Evolutionary conservation across 2,113 vertebrate species (phyloP).

Genomic region (Condylura cristata): DNA sequence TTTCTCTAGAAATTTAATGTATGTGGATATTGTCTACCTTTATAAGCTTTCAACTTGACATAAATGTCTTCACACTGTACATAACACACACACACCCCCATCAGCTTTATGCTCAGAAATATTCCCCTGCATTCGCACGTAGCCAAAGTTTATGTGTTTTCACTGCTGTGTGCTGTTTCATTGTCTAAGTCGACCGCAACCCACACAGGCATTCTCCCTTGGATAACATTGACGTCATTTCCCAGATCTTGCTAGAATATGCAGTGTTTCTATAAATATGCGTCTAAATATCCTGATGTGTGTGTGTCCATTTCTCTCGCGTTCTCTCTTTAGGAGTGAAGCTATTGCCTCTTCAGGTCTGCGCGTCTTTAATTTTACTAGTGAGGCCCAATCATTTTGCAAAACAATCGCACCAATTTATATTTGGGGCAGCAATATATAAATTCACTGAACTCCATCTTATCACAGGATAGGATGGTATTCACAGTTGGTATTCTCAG

Average conservation of each 20-base stretch:
- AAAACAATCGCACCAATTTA: background rate
- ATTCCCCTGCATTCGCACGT: background rate
- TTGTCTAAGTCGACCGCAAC: background rate
- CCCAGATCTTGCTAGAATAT: background rate
- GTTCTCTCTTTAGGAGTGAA: background rate
- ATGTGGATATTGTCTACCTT: background rate
- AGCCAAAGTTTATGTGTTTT: background rate
- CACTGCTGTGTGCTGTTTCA: background rate
- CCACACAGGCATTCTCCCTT: background rate
- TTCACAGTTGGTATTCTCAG: background rate
- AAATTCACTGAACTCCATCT: background rate
- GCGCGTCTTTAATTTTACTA: background rate
- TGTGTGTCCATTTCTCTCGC: background rate
- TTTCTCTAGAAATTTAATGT: background rate
- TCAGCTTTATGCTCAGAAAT: background rate
- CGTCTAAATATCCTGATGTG: background rate
- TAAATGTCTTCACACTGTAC: background rate
- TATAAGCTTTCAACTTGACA: slow-evolving; percentile 4
- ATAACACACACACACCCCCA: background rate
- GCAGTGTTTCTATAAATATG: background rate
- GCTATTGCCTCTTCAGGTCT: background rate
- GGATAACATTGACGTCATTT: background rate
- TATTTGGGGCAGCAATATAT: background rate
- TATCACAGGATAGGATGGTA: no score
- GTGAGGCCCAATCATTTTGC: background rate